Evolutionary conservation across 35 echinoderm and acorn worm species (phyloP).

Genomic region (Heliocidaris erythrogramma): DNA sequence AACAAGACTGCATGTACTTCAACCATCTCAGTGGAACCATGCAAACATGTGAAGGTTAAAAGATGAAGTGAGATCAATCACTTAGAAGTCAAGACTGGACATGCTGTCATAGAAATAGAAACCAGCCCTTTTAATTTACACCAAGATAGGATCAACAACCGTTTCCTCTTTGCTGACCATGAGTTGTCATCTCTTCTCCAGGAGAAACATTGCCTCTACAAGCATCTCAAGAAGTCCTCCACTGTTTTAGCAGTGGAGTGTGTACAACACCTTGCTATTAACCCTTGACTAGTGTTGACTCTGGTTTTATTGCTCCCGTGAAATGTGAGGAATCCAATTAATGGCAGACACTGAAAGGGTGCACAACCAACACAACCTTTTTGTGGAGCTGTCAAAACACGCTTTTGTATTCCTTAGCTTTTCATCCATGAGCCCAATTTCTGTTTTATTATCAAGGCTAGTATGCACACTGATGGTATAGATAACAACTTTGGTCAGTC

Average conservation of each 20-base stretch:
- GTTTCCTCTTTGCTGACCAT: not conserved
- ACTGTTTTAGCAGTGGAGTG: not conserved
- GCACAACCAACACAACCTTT: not conserved
- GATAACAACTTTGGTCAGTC: not conserved
- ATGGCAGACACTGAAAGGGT: constrained; percentile 1
- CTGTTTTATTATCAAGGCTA: not conserved
- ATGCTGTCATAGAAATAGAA: not conserved
- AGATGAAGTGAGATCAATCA: not conserved
- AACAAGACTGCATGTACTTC: not conserved
- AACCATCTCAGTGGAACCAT: too few species aligned
- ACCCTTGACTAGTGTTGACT: not conserved
- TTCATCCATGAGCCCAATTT: not conserved
- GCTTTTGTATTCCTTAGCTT: not conserved
- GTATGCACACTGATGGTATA: not conserved
- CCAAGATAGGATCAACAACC: not conserved
- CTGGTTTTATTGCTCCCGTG: not conserved
- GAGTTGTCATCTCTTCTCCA: not conserved
- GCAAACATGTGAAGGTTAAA: not conserved
- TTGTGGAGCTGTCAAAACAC: not conserved
- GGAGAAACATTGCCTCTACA: not conserved
- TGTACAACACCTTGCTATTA: not conserved
- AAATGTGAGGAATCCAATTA: constrained; percentile 18
- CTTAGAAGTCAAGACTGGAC: not conserved
- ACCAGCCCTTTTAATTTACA: not conserved
- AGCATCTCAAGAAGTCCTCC: not conserved